These are phyloP conservation scores for Catharus minimus DNA, from an alignment of 2,113 vertebrate genomes.

Conservation along the genomic window DNA sequence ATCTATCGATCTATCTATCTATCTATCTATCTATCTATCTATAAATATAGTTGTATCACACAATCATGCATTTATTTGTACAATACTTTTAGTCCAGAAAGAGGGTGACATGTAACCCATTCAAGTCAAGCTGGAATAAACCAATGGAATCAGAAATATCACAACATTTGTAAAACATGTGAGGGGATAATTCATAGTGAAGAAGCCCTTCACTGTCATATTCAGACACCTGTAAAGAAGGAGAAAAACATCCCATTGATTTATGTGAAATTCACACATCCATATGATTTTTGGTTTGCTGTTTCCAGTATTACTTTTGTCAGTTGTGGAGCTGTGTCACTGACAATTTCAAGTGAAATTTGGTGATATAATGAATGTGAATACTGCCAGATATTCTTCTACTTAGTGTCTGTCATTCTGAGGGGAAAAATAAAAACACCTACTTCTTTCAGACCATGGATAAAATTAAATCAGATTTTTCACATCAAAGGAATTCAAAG, in stretches of 20 bases:
- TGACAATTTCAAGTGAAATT: slow-evolving; percentile 7
- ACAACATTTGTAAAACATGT: neutral
- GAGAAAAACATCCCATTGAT: neutral
- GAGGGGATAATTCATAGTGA: neutral
- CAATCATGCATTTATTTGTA: neutral
- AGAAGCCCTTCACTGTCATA: neutral
- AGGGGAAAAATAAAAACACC: neutral
- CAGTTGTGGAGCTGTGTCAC: neutral
- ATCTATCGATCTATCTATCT: no score
- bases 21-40: no score
- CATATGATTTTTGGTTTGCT: neutral
- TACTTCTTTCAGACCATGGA: neutral
- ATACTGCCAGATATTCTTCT: neutral
- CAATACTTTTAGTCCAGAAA: neutral
- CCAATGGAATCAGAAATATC: neutral
- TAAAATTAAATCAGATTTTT: slow-evolving; percentile 10
- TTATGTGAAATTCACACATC: neutral
- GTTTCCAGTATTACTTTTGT: neutral
- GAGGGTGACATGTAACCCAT: neutral
- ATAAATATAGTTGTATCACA: neutral
- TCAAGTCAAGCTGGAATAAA: neutral
- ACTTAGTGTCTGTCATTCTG: neutral
- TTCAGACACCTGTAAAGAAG: neutral
- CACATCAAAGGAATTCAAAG: neutral
- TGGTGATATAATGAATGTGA: neutral